Conservation (phyloP, 2,797 vertebrate genomes). For the Sciaenops ocellatus region DNA sequence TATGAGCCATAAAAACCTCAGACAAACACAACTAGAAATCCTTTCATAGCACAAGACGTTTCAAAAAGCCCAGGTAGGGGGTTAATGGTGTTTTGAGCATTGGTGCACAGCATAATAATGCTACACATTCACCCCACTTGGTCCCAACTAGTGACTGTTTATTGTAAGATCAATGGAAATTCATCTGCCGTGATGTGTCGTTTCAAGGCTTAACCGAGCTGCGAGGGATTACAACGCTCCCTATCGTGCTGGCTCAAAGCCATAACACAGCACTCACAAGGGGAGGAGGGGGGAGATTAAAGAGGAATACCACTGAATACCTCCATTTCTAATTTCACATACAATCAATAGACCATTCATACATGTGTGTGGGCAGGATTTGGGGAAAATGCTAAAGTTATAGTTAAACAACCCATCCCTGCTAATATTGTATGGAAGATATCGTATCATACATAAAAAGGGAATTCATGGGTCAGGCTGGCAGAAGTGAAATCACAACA, state of each 20-base stretch:
- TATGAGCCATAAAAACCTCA: conserved; percentile 5
- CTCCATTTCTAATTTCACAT: background rate
- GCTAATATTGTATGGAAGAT: background rate
- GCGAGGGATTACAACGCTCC: conserved; percentile 35
- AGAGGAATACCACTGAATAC: conserved; percentile 1
- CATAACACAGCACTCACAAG: conserved; percentile 1
- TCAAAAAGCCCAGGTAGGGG: conserved; percentile 12
- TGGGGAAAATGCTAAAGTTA: background rate
- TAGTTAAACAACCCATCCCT: background rate
- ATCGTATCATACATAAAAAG: too few species aligned
- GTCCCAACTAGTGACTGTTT: conserved; percentile 34
- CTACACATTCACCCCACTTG: conserved; percentile 29
- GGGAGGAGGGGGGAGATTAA: conserved; percentile 7
- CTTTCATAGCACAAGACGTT: background rate
- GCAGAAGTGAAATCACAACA: too few species aligned
- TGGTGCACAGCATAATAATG: conserved; percentile 24
- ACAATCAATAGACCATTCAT: background rate
- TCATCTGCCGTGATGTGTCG: conserved; percentile 28
- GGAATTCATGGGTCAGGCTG: too few species aligned
- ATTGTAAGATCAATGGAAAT: conserved; percentile 49
- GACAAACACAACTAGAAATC: conserved; percentile 16
- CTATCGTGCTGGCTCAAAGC: conserved; percentile 19
- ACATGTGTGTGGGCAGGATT: background rate
- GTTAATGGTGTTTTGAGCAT: conserved; percentile 13
- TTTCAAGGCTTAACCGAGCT: conserved; percentile 38